These are phyloP conservation scores for Platyrinchus mystaceus DNA, from an alignment of 2,797 vertebrate genomes.

Conservation along the genomic window DNA sequence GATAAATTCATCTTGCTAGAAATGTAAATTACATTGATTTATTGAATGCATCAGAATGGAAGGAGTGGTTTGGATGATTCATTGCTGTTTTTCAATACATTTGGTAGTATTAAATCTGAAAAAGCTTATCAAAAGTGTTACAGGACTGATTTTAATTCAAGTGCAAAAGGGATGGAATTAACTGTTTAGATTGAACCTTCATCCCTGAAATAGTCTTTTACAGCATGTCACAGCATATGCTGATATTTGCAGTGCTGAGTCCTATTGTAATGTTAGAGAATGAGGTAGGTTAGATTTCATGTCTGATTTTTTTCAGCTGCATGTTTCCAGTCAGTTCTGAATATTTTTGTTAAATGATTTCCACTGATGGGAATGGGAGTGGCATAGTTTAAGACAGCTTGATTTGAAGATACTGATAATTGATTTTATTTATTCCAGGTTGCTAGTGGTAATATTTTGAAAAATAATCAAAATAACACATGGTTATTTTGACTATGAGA, in stretches of 20 bases:
- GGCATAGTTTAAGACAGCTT: background rate
- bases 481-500: background rate
- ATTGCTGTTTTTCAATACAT: background rate
- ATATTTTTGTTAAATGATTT: background rate
- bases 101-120: background rate
- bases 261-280: background rate
- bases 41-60: background rate
- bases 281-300: background rate
- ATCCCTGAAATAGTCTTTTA: constrained; percentile 12
- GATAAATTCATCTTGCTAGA: background rate
- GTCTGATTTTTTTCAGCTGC: background rate
- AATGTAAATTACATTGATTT: background rate
- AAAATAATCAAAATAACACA: background rate
- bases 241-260: background rate
- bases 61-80: background rate
- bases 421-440: background rate
- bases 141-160: background rate
- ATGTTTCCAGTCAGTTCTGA: background rate
- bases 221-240: background rate
- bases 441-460: background rate
- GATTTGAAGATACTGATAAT: background rate
- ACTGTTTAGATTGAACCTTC: background rate
- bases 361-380: constrained; percentile 39
- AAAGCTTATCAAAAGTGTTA: background rate
- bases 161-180: background rate